Evolutionary conservation across 2,113 vertebrate genomes (phyloP).

Genomic region (Panthera uncia): DNA sequence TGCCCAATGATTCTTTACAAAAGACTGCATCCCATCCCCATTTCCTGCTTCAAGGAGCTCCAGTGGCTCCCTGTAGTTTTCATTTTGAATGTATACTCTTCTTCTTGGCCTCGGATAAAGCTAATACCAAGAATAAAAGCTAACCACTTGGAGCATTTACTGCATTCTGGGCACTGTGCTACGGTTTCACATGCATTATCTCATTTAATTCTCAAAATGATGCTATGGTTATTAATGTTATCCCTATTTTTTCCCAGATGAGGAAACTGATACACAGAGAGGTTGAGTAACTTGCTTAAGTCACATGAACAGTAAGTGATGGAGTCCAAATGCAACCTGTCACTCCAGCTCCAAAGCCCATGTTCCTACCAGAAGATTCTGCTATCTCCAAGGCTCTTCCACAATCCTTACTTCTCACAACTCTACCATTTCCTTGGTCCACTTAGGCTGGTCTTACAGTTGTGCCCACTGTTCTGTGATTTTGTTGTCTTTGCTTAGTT

Average conservation of each 20-base stretch:
- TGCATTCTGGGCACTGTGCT: neutral
- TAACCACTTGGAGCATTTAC: neutral
- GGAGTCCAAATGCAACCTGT: neutral
- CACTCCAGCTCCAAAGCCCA: neutral
- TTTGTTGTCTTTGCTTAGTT: neutral
- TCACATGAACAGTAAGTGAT: neutral
- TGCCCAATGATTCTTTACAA: neutral
- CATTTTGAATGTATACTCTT: neutral
- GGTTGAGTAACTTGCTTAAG: neutral
- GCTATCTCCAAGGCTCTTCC: neutral
- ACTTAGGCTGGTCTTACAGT: neutral
- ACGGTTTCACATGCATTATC: neutral
- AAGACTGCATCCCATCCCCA: neutral
- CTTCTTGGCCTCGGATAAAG: slow-evolving; percentile 1
- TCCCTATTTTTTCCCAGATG: neutral
- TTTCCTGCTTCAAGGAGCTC: neutral
- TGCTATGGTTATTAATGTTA: neutral
- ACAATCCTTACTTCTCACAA: neutral
- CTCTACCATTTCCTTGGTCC: neutral
- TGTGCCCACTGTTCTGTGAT: neutral
- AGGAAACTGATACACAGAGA: neutral
- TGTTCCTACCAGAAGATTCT: slow-evolving; percentile 25
- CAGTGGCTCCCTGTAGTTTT: neutral
- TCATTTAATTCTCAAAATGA: slow-evolving; percentile 22
- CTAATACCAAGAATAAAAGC: neutral